A percentile compares a stretch with the other conserved stretches of the same genome.
Evolutionary conservation across 1,140 invertebrate species (phyloP).

Genomic region (Leptinotarsa undecemlineata): DNA sequence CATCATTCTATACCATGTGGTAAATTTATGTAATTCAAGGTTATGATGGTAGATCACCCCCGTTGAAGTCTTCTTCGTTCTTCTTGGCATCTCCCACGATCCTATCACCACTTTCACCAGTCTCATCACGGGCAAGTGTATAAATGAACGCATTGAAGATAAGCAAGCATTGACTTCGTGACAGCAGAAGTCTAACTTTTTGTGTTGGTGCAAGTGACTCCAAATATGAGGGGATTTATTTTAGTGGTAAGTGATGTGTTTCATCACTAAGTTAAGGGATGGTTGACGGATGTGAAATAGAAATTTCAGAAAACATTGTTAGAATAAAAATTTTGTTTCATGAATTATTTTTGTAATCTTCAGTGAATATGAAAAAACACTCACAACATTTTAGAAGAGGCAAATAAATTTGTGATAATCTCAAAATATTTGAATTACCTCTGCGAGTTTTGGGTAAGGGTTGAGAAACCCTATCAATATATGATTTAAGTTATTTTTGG

Average conservation of each 20-base stretch:
- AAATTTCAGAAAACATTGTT: too few species aligned
- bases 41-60: not conserved
- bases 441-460: too few species aligned
- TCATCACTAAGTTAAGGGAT: not conserved
- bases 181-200: conserved; percentile 33
- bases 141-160: conserved; percentile 33
- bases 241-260: conserved; percentile 34
- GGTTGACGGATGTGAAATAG: too few species aligned
- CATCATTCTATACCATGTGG: not conserved
- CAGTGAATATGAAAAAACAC: too few species aligned
- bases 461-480: too few species aligned
- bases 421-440: too few species aligned
- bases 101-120: conserved; percentile 41
- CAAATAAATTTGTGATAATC: too few species aligned
- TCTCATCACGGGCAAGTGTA: conserved; percentile 31
- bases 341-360: too few species aligned
- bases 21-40: conserved; percentile 4
- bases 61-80: conserved; percentile 7
- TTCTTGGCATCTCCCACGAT: conserved; percentile 25
- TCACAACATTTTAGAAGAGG: too few species aligned
- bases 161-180: conserved; percentile 30
- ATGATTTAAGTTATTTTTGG: too few species aligned
- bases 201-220: conserved; percentile 33
- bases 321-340: too few species aligned
- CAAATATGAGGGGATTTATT: conserved; percentile 29